Evolutionary conservation across 2,113 vertebrate species (phyloP).

Genomic region (Rhinolophus ferrumequinum): DNA sequence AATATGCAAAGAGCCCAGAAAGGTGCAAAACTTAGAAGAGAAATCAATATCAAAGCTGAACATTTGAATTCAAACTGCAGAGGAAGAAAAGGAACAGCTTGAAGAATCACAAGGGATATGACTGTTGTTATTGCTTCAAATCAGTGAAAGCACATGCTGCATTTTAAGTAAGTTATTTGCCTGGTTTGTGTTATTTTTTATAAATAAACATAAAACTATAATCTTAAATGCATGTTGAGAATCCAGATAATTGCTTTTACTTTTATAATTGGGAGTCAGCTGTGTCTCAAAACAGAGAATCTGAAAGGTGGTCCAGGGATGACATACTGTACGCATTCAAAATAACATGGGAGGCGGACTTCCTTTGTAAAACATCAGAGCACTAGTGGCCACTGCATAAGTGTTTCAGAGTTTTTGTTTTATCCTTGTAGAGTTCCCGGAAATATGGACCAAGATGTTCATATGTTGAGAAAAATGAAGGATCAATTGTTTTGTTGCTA

Average conservation of each 20-base stretch:
- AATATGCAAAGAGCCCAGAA: not conserved
- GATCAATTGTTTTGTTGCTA: slow-evolving; percentile 24
- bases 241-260: slow-evolving; percentile 70
- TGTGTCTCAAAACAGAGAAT: slow-evolving; percentile 45
- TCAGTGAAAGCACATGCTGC: not conserved
- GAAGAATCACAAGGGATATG: not conserved
- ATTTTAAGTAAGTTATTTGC: slow-evolving; percentile 64
- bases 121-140: slow-evolving; percentile 34
- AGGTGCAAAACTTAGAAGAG: not conserved
- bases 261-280: slow-evolving; percentile 71
- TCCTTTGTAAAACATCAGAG: not conserved
- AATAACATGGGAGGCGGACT: not conserved
- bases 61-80: not conserved
- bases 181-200: slow-evolving; percentile 53
- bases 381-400: not conserved
- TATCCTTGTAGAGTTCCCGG: not conserved
- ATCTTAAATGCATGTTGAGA: slow-evolving; percentile 49
- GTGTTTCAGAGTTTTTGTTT: not conserved
- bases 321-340: not conserved
- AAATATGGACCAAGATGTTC: slow-evolving; percentile 7
- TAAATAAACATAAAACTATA: slow-evolving; percentile 64
- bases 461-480: not conserved
- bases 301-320: not conserved
- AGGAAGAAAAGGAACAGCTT: slow-evolving; percentile 22
- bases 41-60: slow-evolving; percentile 36